phyloP scores from a whole-genome alignment of 2,113 vertebrate genomes.

The Urocynchramus pylzowi region DNA sequence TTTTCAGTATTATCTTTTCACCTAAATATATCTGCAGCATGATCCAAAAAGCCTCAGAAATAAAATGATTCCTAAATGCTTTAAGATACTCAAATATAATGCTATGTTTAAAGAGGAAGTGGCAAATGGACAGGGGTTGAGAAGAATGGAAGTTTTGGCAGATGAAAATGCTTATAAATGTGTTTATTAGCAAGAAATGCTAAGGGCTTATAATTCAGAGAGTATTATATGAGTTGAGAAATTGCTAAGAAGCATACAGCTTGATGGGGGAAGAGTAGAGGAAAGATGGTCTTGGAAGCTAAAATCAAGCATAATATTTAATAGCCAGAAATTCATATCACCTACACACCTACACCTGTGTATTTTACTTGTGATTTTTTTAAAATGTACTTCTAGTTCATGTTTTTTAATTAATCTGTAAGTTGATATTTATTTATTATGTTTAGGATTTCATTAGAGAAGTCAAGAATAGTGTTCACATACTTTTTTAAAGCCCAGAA shows the following conservation, averaged over 20 bases:
- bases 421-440: background rate
- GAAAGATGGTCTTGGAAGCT: background rate
- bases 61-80: background rate
- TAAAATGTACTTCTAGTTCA: background rate
- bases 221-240: background rate
- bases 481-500: background rate
- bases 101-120: background rate
- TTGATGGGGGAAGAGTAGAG: background rate
- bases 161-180: background rate
- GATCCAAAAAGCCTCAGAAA: background rate
- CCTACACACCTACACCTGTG: background rate
- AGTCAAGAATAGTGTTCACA: background rate
- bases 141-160: background rate
- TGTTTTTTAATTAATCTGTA: background rate
- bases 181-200: background rate
- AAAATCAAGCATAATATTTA: background rate
- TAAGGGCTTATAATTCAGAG: background rate
- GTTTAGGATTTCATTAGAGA: background rate
- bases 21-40: background rate
- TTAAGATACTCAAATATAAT: background rate
- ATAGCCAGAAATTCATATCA: background rate
- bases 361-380: background rate
- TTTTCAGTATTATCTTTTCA: background rate
- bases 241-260: background rate
- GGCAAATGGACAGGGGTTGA: background rate